Conservation (phyloP, 2,888 invertebrate species). For the Megaustenia siamemsis region DNA sequence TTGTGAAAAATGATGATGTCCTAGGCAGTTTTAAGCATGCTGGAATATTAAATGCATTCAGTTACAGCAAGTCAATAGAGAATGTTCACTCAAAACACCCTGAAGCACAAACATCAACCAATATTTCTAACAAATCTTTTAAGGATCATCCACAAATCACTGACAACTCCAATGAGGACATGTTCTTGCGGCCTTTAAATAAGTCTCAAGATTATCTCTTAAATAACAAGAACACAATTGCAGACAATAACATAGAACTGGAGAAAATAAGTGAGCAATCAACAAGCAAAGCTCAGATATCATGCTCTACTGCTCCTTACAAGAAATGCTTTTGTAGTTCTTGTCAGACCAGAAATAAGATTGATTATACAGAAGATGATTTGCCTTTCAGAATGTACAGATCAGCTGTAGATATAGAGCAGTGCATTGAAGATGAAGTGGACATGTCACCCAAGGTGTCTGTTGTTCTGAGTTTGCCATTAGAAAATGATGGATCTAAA, state of each 20-base stretch:
- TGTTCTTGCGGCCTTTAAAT: background rate
- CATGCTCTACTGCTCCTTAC: background rate
- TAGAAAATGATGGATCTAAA: background rate
- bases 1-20: background rate
- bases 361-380: background rate
- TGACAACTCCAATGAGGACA: background rate
- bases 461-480: constrained; percentile 36
- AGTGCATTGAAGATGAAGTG: background rate
- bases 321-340: background rate
- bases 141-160: background rate
- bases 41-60: constrained; percentile 25
- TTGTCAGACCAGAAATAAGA: background rate
- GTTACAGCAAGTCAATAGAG: background rate
- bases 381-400: constrained; percentile 27
- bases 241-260: too few relatives aligned
- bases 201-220: background rate
- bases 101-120: background rate
- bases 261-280: background rate
- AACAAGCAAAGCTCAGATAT: background rate
- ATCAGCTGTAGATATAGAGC: background rate
- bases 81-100: background rate
- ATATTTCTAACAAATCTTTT: background rate
- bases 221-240: background rate
- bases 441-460: constrained; percentile 20
- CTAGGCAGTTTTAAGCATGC: background rate